A percentile compares a stretch with the other conserved stretches of the same genome.
Evolutionary conservation across 2,113 vertebrate species (phyloP).

Genomic region (Rhadina sibilatrix): DNA sequence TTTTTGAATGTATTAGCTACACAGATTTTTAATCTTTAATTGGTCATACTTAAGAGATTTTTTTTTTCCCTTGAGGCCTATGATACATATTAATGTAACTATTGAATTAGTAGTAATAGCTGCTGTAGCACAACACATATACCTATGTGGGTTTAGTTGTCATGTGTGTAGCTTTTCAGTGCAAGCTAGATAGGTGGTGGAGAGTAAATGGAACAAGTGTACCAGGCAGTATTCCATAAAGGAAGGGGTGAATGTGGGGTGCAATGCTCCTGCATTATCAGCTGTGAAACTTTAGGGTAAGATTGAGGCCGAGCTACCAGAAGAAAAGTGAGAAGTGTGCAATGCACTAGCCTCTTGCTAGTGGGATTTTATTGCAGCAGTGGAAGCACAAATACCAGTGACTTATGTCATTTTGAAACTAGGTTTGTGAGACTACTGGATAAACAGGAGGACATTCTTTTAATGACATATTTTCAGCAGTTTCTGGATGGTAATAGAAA

Average conservation of each 20-base stretch:
- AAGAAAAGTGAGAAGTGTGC: background rate
- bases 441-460: background rate
- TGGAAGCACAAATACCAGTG: background rate
- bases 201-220: background rate
- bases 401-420: background rate
- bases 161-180: rapidly evolving
- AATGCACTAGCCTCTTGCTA: background rate
- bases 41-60: background rate
- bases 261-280: background rate
- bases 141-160: background rate
- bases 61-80: background rate
- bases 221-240: background rate
- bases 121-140: background rate
- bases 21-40: background rate
- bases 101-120: background rate
- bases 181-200: background rate
- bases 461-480: background rate
- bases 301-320: background rate
- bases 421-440: background rate
- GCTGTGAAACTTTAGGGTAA: background rate
- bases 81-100: background rate
- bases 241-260: background rate
- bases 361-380: background rate
- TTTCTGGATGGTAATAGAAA: background rate
- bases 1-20: background rate